Evolutionary conservation across 2,888 invertebrate species (phyloP).

Genomic region (Parascotia fuliginaria): DNA sequence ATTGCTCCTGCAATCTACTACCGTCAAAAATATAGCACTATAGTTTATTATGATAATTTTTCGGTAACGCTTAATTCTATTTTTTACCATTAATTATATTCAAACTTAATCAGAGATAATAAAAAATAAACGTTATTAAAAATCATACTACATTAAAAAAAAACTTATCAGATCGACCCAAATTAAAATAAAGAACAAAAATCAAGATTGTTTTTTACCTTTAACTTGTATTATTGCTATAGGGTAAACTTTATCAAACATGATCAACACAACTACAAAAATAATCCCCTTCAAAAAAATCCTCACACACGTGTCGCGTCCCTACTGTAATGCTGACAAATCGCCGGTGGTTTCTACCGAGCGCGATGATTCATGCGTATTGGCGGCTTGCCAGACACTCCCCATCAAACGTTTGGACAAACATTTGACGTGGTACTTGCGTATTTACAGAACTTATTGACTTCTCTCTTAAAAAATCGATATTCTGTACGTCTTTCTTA

Average conservation of each 20-base stretch:
- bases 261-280: slow-evolving; percentile 24
- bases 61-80: no score
- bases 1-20: no score
- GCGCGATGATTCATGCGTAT: slow-evolving; percentile 74
- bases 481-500: background rate
- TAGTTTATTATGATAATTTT: no score
- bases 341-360: slow-evolving; percentile 68
- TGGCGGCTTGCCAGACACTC: slow-evolving; percentile 68
- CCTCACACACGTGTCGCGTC: slow-evolving; percentile 44
- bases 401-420: slow-evolving; percentile 44
- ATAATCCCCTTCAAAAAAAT: slow-evolving; percentile 30
- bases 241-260: slow-evolving; percentile 11
- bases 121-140: no score
- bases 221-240: no score
- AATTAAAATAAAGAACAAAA: no score
- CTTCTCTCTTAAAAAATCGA: background rate
- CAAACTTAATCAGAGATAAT: no score
- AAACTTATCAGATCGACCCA: no score
- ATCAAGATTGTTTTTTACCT: no score
- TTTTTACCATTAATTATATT: no score
- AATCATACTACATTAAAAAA: no score
- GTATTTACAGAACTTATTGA: slow-evolving; percentile 22
- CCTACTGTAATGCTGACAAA: slow-evolving; percentile 74
- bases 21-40: no score
- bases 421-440: slow-evolving; percentile 44